These are phyloP conservation scores for Anneissia japonica DNA, from an alignment of 35 echinoderm and acorn worm genomes.

Conservation along the genomic window DNA sequence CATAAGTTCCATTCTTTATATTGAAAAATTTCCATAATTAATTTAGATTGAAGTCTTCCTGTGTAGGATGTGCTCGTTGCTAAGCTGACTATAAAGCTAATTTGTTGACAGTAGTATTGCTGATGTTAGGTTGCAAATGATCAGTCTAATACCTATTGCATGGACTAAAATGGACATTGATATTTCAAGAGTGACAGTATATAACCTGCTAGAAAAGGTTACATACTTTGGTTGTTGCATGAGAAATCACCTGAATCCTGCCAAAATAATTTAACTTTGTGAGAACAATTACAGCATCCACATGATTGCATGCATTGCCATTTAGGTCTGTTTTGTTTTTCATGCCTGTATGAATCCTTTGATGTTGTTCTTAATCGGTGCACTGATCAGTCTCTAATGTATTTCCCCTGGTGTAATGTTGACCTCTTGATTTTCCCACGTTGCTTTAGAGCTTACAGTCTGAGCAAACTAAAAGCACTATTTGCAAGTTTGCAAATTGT, in stretches of 20 bases:
- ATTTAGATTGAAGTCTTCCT: too few relatives aligned
- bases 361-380: background rate
- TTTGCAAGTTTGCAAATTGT: too few relatives aligned
- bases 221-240: background rate
- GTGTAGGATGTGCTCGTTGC: too few relatives aligned
- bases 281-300: background rate
- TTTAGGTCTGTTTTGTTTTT: background rate
- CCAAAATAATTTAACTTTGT: background rate
- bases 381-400: background rate
- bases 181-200: background rate
- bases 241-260: background rate
- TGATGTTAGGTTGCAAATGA: too few relatives aligned
- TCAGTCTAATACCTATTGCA: too few relatives aligned
- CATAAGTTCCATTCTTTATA: too few relatives aligned
- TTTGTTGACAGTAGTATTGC: too few relatives aligned
- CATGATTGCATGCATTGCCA: background rate
- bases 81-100: too few relatives aligned
- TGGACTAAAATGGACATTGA: background rate
- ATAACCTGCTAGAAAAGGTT: background rate
- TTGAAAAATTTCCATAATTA: too few relatives aligned
- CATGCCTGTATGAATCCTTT: background rate
- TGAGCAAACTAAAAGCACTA: too few relatives aligned
- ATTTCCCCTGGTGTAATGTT: background rate
- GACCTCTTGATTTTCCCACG: background rate
- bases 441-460: background rate